Conservation (phyloP, 2,113 vertebrate species). For the Phaetusa simplex region DNA sequence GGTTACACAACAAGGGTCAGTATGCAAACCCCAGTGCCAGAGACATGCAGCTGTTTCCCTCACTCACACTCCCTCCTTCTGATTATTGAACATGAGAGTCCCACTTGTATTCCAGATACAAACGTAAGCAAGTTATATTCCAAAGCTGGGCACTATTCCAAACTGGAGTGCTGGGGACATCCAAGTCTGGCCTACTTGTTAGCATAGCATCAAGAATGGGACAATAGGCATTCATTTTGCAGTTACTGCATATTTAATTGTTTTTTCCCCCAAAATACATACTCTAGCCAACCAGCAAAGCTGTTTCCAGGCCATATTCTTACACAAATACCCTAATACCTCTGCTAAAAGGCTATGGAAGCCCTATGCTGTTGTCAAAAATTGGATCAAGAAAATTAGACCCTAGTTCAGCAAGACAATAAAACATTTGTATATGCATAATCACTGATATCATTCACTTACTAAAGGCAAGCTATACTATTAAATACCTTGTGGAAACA, state of each 20-base stretch:
- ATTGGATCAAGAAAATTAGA: not conserved
- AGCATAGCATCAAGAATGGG: not conserved
- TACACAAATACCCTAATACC: not conserved
- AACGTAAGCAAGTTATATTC: constrained; percentile 53
- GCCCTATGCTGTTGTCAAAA: not conserved
- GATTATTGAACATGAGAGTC: constrained; percentile 63
- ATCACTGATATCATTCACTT: not conserved
- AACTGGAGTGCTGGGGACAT: not conserved
- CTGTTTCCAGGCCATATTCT: not conserved
- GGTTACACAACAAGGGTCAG: constrained; percentile 55
- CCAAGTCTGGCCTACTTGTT: not conserved
- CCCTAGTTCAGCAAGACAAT: not conserved
- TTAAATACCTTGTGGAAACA: not conserved
- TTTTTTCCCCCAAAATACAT: not conserved
- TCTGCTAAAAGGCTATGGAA: not conserved
- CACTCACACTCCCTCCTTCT: constrained; percentile 68
- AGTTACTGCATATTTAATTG: not conserved
- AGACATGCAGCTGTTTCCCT: constrained; percentile 71
- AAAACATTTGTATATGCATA: not conserved
- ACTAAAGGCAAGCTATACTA: not conserved
- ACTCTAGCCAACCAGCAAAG: not conserved
- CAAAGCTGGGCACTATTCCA: constrained; percentile 10
- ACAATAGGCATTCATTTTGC: not conserved
- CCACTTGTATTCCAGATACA: constrained; percentile 60
- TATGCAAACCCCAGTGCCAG: constrained; percentile 45